Conservation (phyloP, 2,797 vertebrate genomes). For the Petrocephalus schoutedeni region DNA sequence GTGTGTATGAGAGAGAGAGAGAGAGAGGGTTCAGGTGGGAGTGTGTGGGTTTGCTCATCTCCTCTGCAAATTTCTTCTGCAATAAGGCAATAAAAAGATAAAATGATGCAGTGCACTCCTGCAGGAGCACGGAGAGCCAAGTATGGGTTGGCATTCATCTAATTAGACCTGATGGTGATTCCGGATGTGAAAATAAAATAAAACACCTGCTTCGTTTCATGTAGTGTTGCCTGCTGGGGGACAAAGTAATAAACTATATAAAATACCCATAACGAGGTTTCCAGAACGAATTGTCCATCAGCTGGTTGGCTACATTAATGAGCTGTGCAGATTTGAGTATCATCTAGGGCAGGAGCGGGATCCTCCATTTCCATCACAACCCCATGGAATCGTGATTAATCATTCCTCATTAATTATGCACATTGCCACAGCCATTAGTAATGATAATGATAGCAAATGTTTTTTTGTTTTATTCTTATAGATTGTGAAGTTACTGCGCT, state of each 20-base stretch:
- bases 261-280: background rate
- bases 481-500: background rate
- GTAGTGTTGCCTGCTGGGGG: background rate
- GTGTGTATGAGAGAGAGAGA: too few species aligned
- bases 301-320: background rate
- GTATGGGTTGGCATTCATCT: background rate
- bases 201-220: conserved; percentile 4
- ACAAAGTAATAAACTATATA: background rate
- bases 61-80: background rate
- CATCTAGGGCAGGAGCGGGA: conserved; percentile 33
- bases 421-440: background rate
- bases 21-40: background rate
- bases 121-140: background rate
- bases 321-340: background rate
- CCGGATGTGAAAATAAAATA: background rate
- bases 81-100: background rate
- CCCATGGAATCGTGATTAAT: background rate
- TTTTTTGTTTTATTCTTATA: background rate
- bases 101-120: background rate
- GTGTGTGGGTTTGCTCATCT: background rate
- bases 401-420: conserved; percentile 5
- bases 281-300: background rate
- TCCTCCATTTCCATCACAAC: conserved; percentile 34
- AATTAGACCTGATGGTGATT: conserved; percentile 15
- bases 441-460: background rate